Conservation (phyloP, 2,797 vertebrate species). For the Tokudaia tokunoshimensis region DNA sequence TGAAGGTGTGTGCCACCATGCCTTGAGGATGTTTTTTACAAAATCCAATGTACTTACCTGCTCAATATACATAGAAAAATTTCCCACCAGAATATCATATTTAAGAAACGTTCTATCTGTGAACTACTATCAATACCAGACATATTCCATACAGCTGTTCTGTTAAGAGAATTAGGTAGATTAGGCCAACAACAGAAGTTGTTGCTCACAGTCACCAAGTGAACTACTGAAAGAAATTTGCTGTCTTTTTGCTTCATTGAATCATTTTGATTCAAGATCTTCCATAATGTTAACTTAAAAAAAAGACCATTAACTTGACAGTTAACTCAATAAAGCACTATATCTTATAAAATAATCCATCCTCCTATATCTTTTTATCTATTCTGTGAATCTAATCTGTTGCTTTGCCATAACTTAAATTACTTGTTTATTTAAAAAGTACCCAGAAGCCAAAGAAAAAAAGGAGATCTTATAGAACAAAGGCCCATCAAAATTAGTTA, state of each 20-base stretch:
- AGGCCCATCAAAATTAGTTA: slow-evolving; percentile 58
- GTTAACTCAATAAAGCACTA: slow-evolving; percentile 66
- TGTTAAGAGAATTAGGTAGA: slow-evolving; percentile 73
- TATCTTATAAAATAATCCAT: slow-evolving; percentile 72
- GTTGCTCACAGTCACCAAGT: slow-evolving; percentile 81
- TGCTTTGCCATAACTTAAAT: slow-evolving; percentile 64
- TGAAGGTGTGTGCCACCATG: neutral
- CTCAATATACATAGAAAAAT: neutral
- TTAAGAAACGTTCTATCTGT: slow-evolving; percentile 76
- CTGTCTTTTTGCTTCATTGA: slow-evolving; percentile 80
- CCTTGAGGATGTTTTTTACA: neutral
- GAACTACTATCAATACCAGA: slow-evolving; percentile 79
- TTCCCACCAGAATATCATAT: slow-evolving; percentile 48
- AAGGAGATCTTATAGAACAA: slow-evolving; percentile 56
- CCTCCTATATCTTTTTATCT: slow-evolving; percentile 65
- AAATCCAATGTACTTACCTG: slow-evolving; percentile 19
- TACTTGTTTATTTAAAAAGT: slow-evolving; percentile 62
- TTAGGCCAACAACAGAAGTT: slow-evolving; percentile 82
- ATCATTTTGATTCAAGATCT: slow-evolving; percentile 78
- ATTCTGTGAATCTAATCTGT: slow-evolving; percentile 57
- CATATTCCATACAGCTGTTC: slow-evolving; percentile 70
- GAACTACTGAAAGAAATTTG: slow-evolving; percentile 77
- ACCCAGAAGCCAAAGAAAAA: slow-evolving; percentile 57
- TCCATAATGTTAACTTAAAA: slow-evolving; percentile 77
- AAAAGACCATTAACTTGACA: slow-evolving; percentile 78